Conservation (phyloP, 2,113 vertebrate genomes). For the Malurus alboscapulatus region DNA sequence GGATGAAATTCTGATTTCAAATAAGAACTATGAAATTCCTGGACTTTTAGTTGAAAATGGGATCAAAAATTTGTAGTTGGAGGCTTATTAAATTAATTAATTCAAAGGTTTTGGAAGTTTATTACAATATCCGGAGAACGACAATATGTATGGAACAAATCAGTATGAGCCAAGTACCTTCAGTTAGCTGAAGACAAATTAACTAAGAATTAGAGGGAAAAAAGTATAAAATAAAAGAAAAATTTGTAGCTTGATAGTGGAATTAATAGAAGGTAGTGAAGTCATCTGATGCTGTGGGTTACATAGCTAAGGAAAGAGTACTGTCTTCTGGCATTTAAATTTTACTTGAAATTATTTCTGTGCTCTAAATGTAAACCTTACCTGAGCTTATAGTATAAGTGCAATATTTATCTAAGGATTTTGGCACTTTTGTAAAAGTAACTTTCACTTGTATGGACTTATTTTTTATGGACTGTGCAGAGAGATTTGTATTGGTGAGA, state of each 20-base stretch:
- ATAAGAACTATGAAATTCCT: not conserved
- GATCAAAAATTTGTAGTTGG: not conserved
- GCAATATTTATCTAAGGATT: constrained; percentile 2
- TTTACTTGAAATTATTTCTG: not conserved
- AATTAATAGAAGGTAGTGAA: not conserved
- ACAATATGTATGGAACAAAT: not conserved
- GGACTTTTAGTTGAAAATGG: not conserved
- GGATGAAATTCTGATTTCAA: not conserved
- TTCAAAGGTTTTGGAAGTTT: not conserved
- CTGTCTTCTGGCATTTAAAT: not conserved
- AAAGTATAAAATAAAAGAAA: not conserved
- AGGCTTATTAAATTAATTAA: not conserved
- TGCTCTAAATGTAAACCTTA: not conserved
- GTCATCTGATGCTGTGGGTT: not conserved
- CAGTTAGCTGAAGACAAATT: not conserved
- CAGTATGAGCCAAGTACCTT: not conserved
- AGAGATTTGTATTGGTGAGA: not conserved
- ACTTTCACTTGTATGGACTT: not conserved
- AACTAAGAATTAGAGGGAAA: not conserved
- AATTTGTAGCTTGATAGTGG: not conserved
- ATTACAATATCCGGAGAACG: not conserved
- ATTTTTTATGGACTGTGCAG: not conserved
- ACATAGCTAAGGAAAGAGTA: not conserved
- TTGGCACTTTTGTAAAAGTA: not conserved
- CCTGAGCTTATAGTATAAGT: not conserved